A percentile compares a stretch with the other conserved stretches of the same genome.
Evolutionary conservation across 2,888 invertebrate genomes (phyloP).

Genomic region (Aleiodes testaceus): DNA sequence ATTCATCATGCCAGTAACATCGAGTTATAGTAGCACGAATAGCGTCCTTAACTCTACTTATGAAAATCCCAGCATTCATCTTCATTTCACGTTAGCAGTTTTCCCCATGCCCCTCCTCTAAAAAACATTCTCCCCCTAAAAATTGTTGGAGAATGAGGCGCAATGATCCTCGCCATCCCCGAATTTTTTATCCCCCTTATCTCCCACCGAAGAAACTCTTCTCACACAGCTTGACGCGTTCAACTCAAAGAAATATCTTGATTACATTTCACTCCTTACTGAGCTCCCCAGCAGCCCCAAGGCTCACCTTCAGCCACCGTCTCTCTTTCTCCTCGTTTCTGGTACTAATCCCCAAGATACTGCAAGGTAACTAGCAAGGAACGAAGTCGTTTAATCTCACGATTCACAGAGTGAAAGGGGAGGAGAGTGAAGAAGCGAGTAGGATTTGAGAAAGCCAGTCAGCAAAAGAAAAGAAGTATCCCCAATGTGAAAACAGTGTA

Average conservation of each 20-base stretch:
- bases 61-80: conserved; percentile 29
- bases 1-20: no score
- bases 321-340: conserved; percentile 3
- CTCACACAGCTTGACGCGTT: conserved; percentile 16
- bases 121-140: background rate
- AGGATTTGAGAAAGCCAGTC: conserved; percentile 25
- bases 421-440: background rate
- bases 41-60: background rate
- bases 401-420: conserved; percentile 16
- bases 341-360: conserved; percentile 38
- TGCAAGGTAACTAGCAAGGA: conserved; percentile 39
- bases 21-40: no score
- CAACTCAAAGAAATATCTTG: conserved; percentile 41
- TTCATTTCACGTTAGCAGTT: conserved; percentile 25
- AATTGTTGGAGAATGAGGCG: background rate
- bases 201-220: background rate
- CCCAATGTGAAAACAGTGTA: background rate
- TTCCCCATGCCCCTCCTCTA: background rate
- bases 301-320: conserved; percentile 7
- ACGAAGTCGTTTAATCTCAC: conserved; percentile 43
- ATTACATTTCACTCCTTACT: conserved; percentile 39
- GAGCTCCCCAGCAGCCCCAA: conserved; percentile 28
- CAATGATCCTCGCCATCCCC: background rate
- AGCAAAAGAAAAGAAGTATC: conserved; percentile 19
- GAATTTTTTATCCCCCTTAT: background rate